A percentile compares a stretch with the other conserved stretches of the same genome.
Evolutionary conservation across 1,140 invertebrate genomes (phyloP).

Genomic region (Tachypleus tridentatus): DNA sequence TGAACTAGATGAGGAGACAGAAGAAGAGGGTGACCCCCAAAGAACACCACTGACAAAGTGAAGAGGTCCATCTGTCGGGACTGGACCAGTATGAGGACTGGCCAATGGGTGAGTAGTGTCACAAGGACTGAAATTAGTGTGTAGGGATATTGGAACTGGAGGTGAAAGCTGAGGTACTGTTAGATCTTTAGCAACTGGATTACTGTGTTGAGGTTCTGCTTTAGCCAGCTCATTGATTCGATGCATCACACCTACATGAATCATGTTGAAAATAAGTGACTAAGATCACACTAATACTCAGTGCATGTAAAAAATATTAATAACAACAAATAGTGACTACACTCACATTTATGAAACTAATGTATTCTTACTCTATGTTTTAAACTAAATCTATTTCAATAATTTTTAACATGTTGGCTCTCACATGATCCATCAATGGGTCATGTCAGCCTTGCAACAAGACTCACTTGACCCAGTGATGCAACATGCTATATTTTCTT

Average conservation of each 20-base stretch:
- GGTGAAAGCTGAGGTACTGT: constrained; percentile 7
- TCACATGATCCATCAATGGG: too few relatives aligned
- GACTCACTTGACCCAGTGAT: too few relatives aligned
- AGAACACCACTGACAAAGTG: constrained; percentile 13
- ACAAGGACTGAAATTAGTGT: constrained; percentile 5
- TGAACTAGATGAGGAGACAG: constrained; percentile 11
- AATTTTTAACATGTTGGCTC: too few relatives aligned
- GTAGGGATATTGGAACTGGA: constrained; percentile 7
- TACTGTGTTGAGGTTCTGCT: constrained; percentile 15
- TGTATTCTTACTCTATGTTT: too few relatives aligned
- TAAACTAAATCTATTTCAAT: too few relatives aligned
- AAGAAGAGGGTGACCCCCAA: constrained; percentile 16
- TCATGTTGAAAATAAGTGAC: too few relatives aligned
- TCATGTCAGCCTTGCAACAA: too few relatives aligned
- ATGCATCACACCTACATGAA: constrained; percentile 59
- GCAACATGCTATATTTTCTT: too few relatives aligned
- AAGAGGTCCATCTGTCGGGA: constrained; percentile 15
- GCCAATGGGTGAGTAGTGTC: constrained; percentile 11
- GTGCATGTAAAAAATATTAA: too few relatives aligned
- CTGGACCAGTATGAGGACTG: constrained; percentile 2
- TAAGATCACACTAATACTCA: too few relatives aligned
- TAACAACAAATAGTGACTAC: too few relatives aligned
- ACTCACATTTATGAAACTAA: too few relatives aligned
- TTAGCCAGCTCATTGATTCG: constrained; percentile 68
- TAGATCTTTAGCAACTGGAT: not conserved